phyloP scores from a whole-genome alignment of 2,113 vertebrate species.

The Chloropsis hardwickii region DNA sequence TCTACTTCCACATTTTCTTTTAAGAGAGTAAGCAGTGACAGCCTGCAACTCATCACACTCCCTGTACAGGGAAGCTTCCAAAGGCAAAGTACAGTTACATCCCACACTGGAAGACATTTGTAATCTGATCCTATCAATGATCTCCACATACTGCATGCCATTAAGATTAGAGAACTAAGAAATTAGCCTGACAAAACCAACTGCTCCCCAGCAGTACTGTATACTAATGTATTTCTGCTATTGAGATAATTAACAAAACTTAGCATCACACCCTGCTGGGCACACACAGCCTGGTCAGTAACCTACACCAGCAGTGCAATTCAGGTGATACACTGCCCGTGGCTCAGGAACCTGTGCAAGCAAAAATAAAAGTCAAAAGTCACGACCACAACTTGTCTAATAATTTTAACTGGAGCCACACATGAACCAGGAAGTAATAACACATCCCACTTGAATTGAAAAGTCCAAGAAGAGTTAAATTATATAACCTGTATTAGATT shows the following conservation, averaged over 20 bases:
- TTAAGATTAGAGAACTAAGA: neutral
- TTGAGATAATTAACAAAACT: neutral
- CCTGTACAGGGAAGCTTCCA: neutral
- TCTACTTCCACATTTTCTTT: neutral
- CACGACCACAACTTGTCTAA: neutral
- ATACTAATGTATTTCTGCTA: neutral
- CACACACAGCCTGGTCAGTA: accelerated
- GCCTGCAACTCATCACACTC: neutral
- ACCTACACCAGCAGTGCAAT: neutral
- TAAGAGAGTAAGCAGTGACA: neutral
- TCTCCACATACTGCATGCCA: neutral
- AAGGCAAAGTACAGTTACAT: neutral
- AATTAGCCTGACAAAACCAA: neutral
- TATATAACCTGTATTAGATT: neutral
- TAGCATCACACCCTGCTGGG: neutral
- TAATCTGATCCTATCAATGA: neutral
- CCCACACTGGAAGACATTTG: neutral
- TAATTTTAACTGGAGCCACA: neutral
- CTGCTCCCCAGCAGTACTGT: neutral
- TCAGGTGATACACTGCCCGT: neutral
- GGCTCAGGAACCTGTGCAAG: neutral
- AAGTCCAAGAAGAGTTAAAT: neutral
- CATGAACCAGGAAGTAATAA: neutral
- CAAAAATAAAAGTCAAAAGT: neutral
- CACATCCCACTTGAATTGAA: neutral